These are phyloP conservation scores for Platorchestia sp. DNA, from an alignment of 1,140 invertebrate species.

Conservation along the genomic window DNA sequence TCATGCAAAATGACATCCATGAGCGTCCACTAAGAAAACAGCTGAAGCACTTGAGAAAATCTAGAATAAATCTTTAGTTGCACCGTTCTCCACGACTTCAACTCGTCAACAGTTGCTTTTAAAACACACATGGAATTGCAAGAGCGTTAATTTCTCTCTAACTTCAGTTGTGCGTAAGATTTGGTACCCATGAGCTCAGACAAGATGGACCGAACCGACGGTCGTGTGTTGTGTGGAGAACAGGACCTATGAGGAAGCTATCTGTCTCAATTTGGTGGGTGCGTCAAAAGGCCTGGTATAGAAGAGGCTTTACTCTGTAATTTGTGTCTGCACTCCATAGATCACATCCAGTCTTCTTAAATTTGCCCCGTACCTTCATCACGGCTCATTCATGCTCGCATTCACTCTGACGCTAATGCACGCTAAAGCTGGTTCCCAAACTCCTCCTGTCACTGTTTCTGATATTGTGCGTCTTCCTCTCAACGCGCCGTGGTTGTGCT, in stretches of 20 bases:
- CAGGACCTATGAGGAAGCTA: conserved; percentile 18
- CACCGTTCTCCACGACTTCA: no score
- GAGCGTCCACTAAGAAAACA: no score
- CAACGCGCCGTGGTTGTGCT: not conserved
- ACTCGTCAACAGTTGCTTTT: no score
- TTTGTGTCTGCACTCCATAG: conserved; percentile 30
- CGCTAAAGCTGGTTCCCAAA: not conserved
- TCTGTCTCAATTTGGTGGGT: conserved; percentile 36
- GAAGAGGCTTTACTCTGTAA: conserved; percentile 33
- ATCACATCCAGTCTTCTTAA: conserved; percentile 28
- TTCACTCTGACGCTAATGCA: not conserved
- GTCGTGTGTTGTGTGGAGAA: not conserved
- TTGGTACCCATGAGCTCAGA: not conserved
- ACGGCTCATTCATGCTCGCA: conserved; percentile 4
- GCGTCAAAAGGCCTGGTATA: not conserved
- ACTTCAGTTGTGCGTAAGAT: not conserved
- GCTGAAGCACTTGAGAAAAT: no score
- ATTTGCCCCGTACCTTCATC: conserved; percentile 1
- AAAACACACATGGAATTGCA: no score
- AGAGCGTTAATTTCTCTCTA: no score
- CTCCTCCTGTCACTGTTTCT: not conserved
- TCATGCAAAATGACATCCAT: no score
- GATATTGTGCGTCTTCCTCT: not conserved
- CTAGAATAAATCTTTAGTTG: no score
- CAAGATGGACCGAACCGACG: not conserved